Conservation (phyloP, 2,113 vertebrate species). For the Callopanchax toddi region DNA sequence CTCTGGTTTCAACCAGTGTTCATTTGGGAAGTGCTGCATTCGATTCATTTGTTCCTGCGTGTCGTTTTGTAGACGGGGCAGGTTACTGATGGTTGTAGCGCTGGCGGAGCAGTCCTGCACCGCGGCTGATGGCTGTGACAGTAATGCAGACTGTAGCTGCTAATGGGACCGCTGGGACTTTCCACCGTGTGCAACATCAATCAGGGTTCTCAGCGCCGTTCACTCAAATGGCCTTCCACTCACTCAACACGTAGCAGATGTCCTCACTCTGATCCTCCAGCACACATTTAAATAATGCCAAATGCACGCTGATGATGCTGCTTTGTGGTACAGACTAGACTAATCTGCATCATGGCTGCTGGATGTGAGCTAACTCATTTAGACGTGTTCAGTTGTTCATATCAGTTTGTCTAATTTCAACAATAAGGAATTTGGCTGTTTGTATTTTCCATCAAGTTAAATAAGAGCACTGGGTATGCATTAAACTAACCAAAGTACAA, state of each 20-base stretch:
- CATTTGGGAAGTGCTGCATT: conserved; percentile 54
- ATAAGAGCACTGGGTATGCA: too few relatives aligned
- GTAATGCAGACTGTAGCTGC: conserved; percentile 71
- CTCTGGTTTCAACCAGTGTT: conserved; percentile 64
- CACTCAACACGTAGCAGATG: conserved; percentile 77
- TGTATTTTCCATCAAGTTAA: too few relatives aligned
- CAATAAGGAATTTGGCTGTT: not conserved
- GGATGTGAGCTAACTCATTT: conserved; percentile 7
- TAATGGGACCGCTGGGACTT: conserved; percentile 78
- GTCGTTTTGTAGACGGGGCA: conserved; percentile 41
- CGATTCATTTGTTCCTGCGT: conserved; percentile 58
- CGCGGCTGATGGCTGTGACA: conserved; percentile 61
- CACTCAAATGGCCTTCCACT: conserved; percentile 67
- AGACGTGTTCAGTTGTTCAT: not conserved
- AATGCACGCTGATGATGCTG: conserved; percentile 63
- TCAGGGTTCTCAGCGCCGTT: conserved; percentile 64
- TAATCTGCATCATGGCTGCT: conserved; percentile 27
- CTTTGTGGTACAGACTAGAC: conserved; percentile 50
- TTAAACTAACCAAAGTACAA: not conserved
- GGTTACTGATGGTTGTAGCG: conserved; percentile 54
- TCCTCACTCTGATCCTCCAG: conserved; percentile 58
- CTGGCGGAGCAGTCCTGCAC: conserved; percentile 51
- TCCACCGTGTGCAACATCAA: conserved; percentile 69
- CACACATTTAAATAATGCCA: conserved; percentile 60
- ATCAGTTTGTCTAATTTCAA: not conserved